Evolutionary conservation across 2,888 invertebrate genomes (phyloP), one percentile per base, ranked within the genome.

Genomic region (Seira ritae): DNA sequence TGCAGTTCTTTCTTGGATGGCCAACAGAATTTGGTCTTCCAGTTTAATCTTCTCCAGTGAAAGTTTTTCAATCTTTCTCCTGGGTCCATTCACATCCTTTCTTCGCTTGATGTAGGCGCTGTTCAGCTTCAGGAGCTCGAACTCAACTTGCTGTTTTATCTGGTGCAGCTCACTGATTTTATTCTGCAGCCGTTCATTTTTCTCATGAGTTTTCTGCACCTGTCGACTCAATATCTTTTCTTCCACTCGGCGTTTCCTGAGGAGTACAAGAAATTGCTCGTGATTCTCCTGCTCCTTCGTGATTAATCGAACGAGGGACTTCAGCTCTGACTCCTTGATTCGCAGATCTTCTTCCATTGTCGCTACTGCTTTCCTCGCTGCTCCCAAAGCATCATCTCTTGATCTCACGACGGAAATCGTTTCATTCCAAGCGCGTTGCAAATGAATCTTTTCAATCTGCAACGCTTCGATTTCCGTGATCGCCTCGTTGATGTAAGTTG

Each of bases 1-100:
- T 3, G 94, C 92, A 3, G 94, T 90, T 89, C 94, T 94, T 12
- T 94, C 94, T 89, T 95, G 94, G 0, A 95, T 91, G 80, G 93
- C 92, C 20, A 91, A 90, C 4, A 95, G 89, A 37, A 95, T 93
- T 66, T 92, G 91, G 80, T 94, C 94, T 90, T 96, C 96, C 68
- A 94, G 86, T 60, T 92, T 91, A 15, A 92, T 89, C 90, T 94
- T 95, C 68, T 91, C 91, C n/a, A 90, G 91, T 0, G 89, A 87
- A 70, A 93, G 91, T 81, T 92, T 92, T 15, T 94, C 93, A 4
- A 92, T 65, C 3, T 70, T 42, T 4, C 83, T 62, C 17, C 86
- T 62, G 3, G 88, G 88, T 2, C 31, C 80, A 42, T 71, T 50
- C 0, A 87, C 71, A n/a, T 87, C 85, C 74, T 88, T 89, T 68